Evolutionary conservation across 2,888 invertebrate species (phyloP).

Genomic region (Pristionchus fissidentatus): DNA sequence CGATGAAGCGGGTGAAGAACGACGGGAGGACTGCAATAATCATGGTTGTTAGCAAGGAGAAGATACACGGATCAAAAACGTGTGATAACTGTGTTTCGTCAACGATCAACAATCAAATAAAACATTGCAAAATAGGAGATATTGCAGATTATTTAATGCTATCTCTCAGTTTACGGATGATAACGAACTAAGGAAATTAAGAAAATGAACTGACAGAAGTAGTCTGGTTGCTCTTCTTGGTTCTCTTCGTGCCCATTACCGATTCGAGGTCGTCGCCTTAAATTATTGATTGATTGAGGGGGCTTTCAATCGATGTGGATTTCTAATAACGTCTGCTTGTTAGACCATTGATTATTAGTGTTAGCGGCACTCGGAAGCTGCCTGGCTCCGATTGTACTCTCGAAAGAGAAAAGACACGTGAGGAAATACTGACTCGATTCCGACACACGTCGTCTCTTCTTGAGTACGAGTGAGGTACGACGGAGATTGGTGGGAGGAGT

Average conservation of each 20-base stretch:
- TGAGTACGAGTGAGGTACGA: neutral
- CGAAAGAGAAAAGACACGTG: neutral
- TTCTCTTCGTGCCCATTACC: no score
- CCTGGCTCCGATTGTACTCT: neutral
- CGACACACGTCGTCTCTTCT: neutral
- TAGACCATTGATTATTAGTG: neutral
- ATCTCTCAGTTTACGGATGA: no score
- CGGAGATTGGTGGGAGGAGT: constrained; percentile 4
- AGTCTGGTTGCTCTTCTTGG: no score
- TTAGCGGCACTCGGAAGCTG: no score
- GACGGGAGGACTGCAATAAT: neutral
- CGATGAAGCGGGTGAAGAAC: neutral
- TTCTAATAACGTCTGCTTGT: neutral
- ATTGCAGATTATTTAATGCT: no score
- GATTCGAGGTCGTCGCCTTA: neutral
- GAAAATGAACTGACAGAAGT: no score
- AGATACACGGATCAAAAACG: no score
- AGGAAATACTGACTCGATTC: neutral
- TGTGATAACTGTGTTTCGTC: no score
- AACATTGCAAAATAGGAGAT: no score
- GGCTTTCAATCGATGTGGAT: neutral
- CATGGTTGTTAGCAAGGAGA: neutral
- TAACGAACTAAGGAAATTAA: no score
- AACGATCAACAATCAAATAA: no score
- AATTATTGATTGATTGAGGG: neutral